Evolutionary conservation across 2,888 invertebrate genomes (phyloP).

Genomic region (Diaprepes abbreviatus): DNA sequence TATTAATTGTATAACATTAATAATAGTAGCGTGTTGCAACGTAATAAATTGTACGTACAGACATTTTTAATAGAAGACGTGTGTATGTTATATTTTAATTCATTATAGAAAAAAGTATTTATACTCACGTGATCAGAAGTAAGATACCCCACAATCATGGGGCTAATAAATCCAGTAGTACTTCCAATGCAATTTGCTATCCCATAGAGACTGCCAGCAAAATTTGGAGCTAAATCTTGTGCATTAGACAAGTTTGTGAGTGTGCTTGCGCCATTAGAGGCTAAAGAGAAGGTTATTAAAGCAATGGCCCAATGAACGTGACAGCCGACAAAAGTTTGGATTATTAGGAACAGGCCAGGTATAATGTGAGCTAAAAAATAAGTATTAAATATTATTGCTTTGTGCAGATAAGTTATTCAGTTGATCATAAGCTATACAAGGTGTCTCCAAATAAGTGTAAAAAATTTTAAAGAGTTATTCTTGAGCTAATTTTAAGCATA

Average conservation of each 20-base stretch:
- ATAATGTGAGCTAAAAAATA: conserved; percentile 64
- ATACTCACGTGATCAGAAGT: conserved; percentile 62
- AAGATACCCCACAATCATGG: conserved; percentile 75
- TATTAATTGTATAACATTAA: no score
- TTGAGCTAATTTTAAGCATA: no score
- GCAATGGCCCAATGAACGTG: conserved; percentile 75
- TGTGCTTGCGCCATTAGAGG: conserved; percentile 69
- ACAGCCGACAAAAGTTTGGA: conserved; percentile 74
- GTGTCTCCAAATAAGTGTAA: no score
- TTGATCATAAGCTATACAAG: no score
- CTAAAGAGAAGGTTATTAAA: conserved; percentile 78
- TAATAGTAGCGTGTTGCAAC: no score
- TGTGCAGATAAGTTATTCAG: no score
- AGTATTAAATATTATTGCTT: no score
- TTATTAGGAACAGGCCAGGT: conserved; percentile 70
- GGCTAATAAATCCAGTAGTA: conserved; percentile 79
- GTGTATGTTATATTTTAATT: no score
- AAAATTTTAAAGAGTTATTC: no score
- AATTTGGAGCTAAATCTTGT: conserved; percentile 82
- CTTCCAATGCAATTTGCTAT: conserved; percentile 82
- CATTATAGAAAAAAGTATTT: no score
- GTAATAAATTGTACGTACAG: no score
- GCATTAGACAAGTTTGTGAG: conserved; percentile 67
- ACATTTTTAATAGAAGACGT: no score
- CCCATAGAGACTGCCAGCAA: conserved; percentile 80